Conservation (phyloP, 2,888 invertebrate species). For the Ceramica pisi region DNA sequence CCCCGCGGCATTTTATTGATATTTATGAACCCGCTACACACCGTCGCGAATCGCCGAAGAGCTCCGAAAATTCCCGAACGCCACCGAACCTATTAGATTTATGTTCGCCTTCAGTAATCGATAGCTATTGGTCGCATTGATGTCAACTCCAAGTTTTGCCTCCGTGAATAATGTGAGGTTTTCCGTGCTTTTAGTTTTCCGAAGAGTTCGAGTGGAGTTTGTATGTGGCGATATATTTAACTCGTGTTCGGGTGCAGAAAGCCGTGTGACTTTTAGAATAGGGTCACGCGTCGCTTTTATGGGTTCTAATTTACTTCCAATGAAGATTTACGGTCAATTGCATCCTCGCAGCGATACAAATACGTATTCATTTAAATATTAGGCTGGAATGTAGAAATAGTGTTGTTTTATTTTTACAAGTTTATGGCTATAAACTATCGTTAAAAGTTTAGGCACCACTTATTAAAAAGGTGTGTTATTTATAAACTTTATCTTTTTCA, state of each 20-base stretch:
- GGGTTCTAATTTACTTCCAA: constrained; percentile 33
- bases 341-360: constrained; percentile 16
- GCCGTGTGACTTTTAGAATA: constrained; percentile 38
- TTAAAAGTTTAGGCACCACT: no score
- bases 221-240: constrained; percentile 53
- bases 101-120: constrained; percentile 57
- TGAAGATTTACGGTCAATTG: constrained; percentile 25
- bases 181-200: constrained; percentile 52
- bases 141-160: constrained; percentile 60
- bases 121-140: constrained; percentile 62
- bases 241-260: constrained; percentile 32
- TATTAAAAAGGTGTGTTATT: no score
- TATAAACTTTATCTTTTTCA: no score
- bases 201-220: constrained; percentile 46
- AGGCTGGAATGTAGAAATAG: not conserved
- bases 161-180: constrained; percentile 54
- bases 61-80: constrained; percentile 29
- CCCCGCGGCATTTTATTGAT: constrained; percentile 59
- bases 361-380: constrained; percentile 10
- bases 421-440: not conserved
- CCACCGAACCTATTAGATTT: constrained; percentile 47
- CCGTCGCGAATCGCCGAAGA: constrained; percentile 38
- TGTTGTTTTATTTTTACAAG: not conserved
- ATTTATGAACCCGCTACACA: constrained; percentile 52
- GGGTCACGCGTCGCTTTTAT: constrained; percentile 35